Base-by-base conservation (phyloP, 2,888 invertebrate species). In the Oegoconia quadripuncta region DNA sequence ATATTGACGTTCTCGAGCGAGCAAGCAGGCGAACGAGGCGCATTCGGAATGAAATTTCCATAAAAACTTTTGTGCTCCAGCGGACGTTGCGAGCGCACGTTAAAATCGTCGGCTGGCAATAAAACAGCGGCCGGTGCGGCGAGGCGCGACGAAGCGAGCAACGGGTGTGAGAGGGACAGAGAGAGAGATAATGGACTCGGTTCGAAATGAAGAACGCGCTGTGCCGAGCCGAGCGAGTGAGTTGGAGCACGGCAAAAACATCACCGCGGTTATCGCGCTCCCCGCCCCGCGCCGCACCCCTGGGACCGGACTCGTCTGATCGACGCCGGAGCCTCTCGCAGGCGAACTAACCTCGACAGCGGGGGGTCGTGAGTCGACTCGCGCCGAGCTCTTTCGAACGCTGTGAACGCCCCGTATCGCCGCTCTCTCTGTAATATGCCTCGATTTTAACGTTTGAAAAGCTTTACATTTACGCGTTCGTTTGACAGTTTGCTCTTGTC, bases 31-130 rank as follows among this genome's bases (percentile, higher is more conserved):
- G 83, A 76, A 78, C 76, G 83, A 76, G 79, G 77, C 83, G 83
- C 82, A 83, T 81, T 87, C 73, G 84, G 77, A 87, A 86, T 84
- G 86, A 87, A 87, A 87, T 87, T 87, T 87, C 86, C 87, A 87
- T 87, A 87, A 87, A 87, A 87, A 87, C 86, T 86, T 86, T 87
- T 87, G 87, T 86, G 83, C 84, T 83, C 81, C 72, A 74, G 77
- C 81, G 84, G 84, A 86, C 87, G 86, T 87, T 83, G 87, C 79
- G 86, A 86, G 86, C 84, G 84, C 86, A 86, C 86, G 86, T 87
- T 87, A 87, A 87, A 87, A 87, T 83, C 83, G 84, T 86, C 84
- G 84, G 83, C 83, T 74, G 83, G 88, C 78, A 87, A 88, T 79
- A 87, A 86, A 86, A 88, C 86, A 77, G 88, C 88, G 76, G 88